phyloP scores from a whole-genome alignment of 2,113 vertebrate genomes.

The Aramus guarauna region DNA sequence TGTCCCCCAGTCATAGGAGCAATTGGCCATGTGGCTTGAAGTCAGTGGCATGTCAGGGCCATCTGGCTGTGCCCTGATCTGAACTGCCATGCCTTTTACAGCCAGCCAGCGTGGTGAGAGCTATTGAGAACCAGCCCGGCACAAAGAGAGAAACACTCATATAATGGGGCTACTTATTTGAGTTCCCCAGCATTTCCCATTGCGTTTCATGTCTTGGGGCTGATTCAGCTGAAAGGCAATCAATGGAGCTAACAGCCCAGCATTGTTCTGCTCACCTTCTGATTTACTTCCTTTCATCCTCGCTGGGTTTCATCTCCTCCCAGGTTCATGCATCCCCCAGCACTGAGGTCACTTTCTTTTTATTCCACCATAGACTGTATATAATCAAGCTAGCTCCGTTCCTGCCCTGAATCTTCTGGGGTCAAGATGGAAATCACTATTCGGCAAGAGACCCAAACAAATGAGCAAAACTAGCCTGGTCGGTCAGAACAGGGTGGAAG shows the following conservation, averaged over 20 bases:
- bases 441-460: slow-evolving; percentile 48
- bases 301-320: slow-evolving; percentile 29
- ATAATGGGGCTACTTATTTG: slow-evolving; percentile 46
- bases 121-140: background rate
- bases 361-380: slow-evolving; percentile 16
- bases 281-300: slow-evolving; percentile 64
- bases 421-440: slow-evolving; percentile 28
- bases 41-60: background rate
- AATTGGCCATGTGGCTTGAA: background rate
- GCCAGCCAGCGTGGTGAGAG: background rate
- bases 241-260: slow-evolving; percentile 44
- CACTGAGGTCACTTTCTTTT: slow-evolving; percentile 45
- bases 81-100: background rate
- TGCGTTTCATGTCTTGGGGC: slow-evolving; percentile 20
- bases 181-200: slow-evolving; percentile 46
- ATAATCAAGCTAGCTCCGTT: slow-evolving; percentile 21
- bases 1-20: background rate
- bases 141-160: slow-evolving; percentile 2
- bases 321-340: slow-evolving; percentile 15
- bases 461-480: slow-evolving; percentile 38
- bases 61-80: background rate
- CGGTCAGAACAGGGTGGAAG: slow-evolving; percentile 33
- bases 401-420: slow-evolving; percentile 23
- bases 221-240: slow-evolving; percentile 59
- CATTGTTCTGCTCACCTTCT: slow-evolving; percentile 65